Evolutionary conservation across 2,797 vertebrate genomes (phyloP).

Genomic region (Euphonia xanthogaster): DNA sequence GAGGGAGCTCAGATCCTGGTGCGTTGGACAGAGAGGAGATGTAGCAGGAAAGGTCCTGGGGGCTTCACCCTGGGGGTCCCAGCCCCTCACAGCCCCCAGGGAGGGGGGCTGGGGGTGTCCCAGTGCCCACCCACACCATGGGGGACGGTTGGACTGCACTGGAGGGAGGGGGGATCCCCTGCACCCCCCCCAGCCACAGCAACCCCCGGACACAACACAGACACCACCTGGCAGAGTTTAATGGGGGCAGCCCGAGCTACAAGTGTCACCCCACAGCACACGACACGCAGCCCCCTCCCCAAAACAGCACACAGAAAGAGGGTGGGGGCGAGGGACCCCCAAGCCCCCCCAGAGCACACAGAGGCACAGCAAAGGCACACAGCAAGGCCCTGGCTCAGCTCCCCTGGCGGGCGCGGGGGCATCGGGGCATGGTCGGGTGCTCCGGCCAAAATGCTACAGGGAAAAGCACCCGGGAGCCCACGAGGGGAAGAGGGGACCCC

Average conservation of each 20-base stretch:
- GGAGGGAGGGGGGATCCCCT: neutral
- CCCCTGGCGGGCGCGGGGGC: neutral
- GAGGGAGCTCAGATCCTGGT: constrained; percentile 53
- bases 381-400: neutral
- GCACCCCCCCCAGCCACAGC: neutral
- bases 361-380: constrained; percentile 55
- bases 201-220: neutral
- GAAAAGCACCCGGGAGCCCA: neutral
- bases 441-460: neutral
- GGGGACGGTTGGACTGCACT: neutral
- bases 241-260: constrained; percentile 16
- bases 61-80: neutral
- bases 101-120: neutral
- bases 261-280: constrained; percentile 14
- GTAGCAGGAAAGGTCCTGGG: neutral
- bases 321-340: neutral
- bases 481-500: neutral
- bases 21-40: neutral
- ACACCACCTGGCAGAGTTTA: constrained; percentile 20
- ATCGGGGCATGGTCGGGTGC: neutral
- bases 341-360: neutral
- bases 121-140: neutral
- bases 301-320: neutral
- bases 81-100: neutral
- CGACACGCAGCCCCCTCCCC: neutral